Evolutionary conservation across 2,888 invertebrate species (phyloP).

Genomic region (Acrobasis repandana): DNA sequence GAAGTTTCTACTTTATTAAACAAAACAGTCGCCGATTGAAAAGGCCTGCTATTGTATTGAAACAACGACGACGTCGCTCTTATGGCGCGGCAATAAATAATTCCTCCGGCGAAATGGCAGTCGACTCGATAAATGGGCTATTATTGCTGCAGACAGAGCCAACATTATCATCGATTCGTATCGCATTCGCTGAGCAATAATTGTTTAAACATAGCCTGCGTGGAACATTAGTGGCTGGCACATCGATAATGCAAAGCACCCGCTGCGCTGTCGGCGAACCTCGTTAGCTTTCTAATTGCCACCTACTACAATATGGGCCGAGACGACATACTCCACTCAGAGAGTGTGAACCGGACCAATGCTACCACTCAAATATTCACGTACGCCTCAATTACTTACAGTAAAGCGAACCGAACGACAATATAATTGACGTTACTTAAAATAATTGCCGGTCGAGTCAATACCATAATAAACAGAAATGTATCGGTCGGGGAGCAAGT

Average conservation of each 20-base stretch:
- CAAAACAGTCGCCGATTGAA: slow-evolving; percentile 64
- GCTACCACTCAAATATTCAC: slow-evolving; percentile 52
- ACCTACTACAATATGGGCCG: slow-evolving; percentile 36
- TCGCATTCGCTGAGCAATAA: slow-evolving; percentile 73
- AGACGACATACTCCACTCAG: slow-evolving; percentile 19
- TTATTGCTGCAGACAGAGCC: slow-evolving; percentile 76
- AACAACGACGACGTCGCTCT: slow-evolving; percentile 66
- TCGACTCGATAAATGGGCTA: slow-evolving; percentile 76
- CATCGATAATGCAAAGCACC: slow-evolving; percentile 67
- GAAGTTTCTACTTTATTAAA: slow-evolving; percentile 73
- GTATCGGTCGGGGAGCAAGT: slow-evolving; percentile 56
- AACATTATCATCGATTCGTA: slow-evolving; percentile 78
- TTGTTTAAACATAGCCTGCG: slow-evolving; percentile 77
- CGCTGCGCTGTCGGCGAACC: slow-evolving; percentile 47
- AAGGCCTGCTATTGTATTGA: slow-evolving; percentile 70
- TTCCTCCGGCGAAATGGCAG: slow-evolving; percentile 71
- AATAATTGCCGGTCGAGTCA: slow-evolving; percentile 66
- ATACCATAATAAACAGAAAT: slow-evolving; percentile 65
- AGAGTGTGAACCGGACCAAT: slow-evolving; percentile 41
- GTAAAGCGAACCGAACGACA: slow-evolving; percentile 56
- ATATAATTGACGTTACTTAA: slow-evolving; percentile 66
- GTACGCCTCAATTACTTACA: slow-evolving; percentile 48
- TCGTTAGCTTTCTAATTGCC: slow-evolving; percentile 63
- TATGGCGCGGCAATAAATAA: slow-evolving; percentile 75
- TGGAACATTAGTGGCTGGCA: slow-evolving; percentile 64